Evolutionary conservation across 2,888 invertebrate genomes (phyloP).

Genomic region (Plebejus argus): DNA sequence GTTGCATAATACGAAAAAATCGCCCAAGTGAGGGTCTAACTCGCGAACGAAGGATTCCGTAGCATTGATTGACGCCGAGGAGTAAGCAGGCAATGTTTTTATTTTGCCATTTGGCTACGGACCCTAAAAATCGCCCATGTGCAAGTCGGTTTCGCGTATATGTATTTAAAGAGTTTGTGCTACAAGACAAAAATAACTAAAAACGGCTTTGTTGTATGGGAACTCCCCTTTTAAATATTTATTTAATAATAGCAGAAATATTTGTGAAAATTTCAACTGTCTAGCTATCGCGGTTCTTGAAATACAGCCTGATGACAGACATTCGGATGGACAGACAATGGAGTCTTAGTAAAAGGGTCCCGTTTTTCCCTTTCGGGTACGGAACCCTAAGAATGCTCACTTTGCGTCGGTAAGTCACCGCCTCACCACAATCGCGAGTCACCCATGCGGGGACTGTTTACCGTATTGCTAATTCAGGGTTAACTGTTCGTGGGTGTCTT

Average conservation of each 20-base stretch:
- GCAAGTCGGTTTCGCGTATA: too few relatives aligned
- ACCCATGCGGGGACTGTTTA: conserved; percentile 9
- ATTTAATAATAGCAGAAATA: too few relatives aligned
- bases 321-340: background rate
- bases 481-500: background rate
- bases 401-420: background rate
- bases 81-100: too few relatives aligned
- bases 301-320: background rate
- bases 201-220: too few relatives aligned
- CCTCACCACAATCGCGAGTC: background rate
- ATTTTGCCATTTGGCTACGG: too few relatives aligned
- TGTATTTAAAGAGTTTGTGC: too few relatives aligned
- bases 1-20: conserved; percentile 39
- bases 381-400: background rate
- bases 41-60: too few relatives aligned
- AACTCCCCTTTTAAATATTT: too few relatives aligned
- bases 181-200: too few relatives aligned
- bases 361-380: background rate
- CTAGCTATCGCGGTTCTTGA: background rate
- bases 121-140: too few relatives aligned
- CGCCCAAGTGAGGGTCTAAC: background rate
- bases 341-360: background rate
- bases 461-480: background rate
- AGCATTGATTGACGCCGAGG: too few relatives aligned
- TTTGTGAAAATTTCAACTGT: too few relatives aligned